Percentiles rank a stretch among this genome's conserved stretches.
Evolutionary conservation across 1,140 invertebrate genomes (phyloP).

Genomic region (Steinernema khuongi): DNA sequence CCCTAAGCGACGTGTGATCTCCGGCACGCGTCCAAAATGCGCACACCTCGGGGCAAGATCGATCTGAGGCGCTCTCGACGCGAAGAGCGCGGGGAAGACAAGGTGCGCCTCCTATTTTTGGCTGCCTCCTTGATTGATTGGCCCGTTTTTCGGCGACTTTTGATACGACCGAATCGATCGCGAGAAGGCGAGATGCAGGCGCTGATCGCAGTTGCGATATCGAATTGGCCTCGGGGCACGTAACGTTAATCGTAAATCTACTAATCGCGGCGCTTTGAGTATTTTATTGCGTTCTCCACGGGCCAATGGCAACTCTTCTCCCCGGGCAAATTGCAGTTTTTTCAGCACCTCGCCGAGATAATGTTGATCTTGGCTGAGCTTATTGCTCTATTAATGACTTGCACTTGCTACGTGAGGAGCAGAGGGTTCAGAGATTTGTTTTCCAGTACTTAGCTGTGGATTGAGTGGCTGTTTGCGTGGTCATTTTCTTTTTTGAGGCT

Average conservation of each 20-base stretch:
- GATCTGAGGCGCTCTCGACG: not conserved
- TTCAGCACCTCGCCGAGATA: too few relatives aligned
- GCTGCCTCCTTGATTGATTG: not conserved
- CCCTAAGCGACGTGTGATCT: not conserved
- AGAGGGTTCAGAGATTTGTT: too few relatives aligned
- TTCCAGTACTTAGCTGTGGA: too few relatives aligned
- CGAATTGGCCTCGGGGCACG: conserved; percentile 16
- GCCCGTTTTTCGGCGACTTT: conserved; percentile 16
- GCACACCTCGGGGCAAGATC: too few relatives aligned
- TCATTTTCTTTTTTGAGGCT: too few relatives aligned
- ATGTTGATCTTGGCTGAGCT: too few relatives aligned
- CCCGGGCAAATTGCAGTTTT: not conserved
- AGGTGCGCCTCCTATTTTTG: not conserved
- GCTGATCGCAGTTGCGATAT: not conserved
- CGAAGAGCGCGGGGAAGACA: not conserved
- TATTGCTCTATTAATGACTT: too few relatives aligned
- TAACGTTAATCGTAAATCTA: conserved; percentile 13
- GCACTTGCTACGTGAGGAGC: too few relatives aligned
- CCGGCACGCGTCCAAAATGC: too few relatives aligned
- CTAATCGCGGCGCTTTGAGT: conserved; percentile 1
- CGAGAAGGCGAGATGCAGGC: not conserved
- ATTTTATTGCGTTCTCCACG: conserved; percentile 13
- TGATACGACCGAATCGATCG: conserved; percentile 1
- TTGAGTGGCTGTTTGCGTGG: too few relatives aligned
- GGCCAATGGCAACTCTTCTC: too few relatives aligned